phyloP scores from a whole-genome alignment of 2,113 vertebrate species.

The Polypterus bichir region DNA sequence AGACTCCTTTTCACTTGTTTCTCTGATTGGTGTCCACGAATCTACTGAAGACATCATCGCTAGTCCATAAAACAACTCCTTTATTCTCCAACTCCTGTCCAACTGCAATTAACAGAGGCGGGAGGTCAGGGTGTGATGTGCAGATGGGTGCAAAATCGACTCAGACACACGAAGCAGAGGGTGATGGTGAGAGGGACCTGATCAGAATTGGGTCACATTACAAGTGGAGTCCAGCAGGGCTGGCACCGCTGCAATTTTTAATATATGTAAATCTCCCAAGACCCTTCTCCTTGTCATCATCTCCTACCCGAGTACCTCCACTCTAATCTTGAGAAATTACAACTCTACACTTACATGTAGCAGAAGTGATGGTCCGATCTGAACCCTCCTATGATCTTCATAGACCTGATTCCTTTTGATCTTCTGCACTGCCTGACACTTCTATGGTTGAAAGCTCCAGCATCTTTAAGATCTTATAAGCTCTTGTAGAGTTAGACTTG shows the following conservation, averaged over 20 bases:
- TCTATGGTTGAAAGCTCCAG: no score
- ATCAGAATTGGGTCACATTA: background rate
- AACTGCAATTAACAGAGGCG: no score
- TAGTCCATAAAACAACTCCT: background rate
- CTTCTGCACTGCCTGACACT: background rate
- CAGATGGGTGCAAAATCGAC: background rate
- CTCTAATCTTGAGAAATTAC: no score
- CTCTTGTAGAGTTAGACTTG: no score
- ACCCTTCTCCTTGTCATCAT: no score
- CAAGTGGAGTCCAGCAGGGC: background rate
- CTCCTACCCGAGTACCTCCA: no score
- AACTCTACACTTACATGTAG: no score
- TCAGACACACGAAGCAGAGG: background rate
- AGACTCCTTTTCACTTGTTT: conserved; percentile 12
- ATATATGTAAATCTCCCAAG: no score
- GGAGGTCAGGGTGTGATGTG: background rate
- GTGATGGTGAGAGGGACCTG: background rate
- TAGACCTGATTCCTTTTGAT: no score
- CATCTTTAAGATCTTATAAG: background rate
- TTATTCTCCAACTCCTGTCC: background rate
- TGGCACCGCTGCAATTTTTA: no score
- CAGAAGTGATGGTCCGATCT: no score
- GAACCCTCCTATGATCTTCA: no score
- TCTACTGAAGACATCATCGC: background rate
- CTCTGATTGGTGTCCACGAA: conserved; percentile 10